These are phyloP conservation scores for Cuculus canorus DNA, from an alignment of 2,797 vertebrate genomes.

Conservation along the genomic window DNA sequence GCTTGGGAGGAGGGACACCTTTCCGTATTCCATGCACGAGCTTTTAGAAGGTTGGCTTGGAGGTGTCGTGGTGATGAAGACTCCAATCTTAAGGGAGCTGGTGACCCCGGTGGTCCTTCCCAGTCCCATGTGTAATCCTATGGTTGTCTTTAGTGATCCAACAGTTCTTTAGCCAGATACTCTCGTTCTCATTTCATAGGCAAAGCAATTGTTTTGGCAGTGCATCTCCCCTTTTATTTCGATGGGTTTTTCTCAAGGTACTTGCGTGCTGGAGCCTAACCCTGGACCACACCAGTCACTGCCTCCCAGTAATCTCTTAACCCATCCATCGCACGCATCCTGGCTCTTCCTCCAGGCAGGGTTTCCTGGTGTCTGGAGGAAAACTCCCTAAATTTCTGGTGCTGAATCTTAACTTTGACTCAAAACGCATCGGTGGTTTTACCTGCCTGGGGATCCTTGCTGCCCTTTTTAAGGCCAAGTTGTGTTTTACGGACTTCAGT, in stretches of 20 bases:
- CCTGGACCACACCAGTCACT: background rate
- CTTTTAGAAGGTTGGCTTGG: constrained; percentile 55
- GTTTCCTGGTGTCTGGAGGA: constrained; percentile 13
- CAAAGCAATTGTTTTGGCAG: background rate
- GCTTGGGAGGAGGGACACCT: constrained; percentile 46
- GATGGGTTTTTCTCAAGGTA: background rate
- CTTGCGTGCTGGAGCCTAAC: background rate
- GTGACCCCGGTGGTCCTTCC: constrained; percentile 53
- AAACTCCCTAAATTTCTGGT: constrained; percentile 10
- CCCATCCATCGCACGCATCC: background rate
- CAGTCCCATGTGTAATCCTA: background rate
- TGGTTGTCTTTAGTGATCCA: constrained; percentile 71
- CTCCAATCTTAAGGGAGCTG: constrained; percentile 26
- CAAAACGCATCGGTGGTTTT: background rate
- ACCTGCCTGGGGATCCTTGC: background rate
- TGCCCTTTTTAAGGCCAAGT: background rate
- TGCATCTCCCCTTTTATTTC: background rate
- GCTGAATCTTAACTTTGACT: constrained; percentile 19
- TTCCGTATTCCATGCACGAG: background rate
- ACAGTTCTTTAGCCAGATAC: constrained; percentile 54
- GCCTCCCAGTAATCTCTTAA: background rate
- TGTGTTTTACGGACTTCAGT: background rate
- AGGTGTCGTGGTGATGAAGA: constrained; percentile 55
- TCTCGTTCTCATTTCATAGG: constrained; percentile 15
- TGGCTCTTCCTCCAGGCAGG: background rate